Evolutionary conservation across 2,113 vertebrate species (phyloP).

Genomic region (Alaudala cheleensis): DNA sequence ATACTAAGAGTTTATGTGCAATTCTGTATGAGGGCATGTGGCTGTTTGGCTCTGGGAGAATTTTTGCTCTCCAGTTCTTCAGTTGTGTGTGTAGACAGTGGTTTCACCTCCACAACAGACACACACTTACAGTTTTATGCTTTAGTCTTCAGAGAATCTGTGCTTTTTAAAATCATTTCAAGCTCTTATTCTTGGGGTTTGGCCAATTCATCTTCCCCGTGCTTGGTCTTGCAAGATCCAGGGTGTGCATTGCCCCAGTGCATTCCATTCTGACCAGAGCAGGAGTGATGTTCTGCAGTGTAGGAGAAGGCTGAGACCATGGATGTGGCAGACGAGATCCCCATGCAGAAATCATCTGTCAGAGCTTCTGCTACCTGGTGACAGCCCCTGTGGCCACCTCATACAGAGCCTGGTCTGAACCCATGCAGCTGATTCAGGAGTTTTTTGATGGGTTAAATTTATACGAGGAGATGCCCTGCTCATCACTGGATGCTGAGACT

Average conservation of each 20-base stretch:
- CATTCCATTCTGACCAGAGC: neutral
- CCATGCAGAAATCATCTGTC: accelerated
- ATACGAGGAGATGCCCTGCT: accelerated
- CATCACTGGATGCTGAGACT: neutral
- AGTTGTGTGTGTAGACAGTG: accelerated
- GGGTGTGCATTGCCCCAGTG: neutral
- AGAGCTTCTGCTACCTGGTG: neutral
- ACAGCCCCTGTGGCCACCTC: neutral
- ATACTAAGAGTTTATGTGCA: neutral
- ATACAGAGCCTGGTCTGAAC: neutral
- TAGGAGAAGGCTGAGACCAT: neutral
- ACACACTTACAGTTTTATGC: neutral
- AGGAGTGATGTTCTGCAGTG: neutral
- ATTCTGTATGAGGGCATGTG: neutral
- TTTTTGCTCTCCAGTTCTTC: neutral
- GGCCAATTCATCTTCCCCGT: neutral
- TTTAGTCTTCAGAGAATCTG: neutral
- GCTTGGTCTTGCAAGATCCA: neutral
- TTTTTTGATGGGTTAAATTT: neutral
- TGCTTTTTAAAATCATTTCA: neutral
- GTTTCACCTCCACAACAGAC: neutral
- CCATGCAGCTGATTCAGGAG: neutral
- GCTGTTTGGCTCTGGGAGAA: neutral
- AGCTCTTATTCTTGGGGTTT: neutral
- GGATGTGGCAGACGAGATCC: neutral